phyloP scores from a whole-genome alignment of 2,888 invertebrate species.

The Seladonia tumulorum region DNA sequence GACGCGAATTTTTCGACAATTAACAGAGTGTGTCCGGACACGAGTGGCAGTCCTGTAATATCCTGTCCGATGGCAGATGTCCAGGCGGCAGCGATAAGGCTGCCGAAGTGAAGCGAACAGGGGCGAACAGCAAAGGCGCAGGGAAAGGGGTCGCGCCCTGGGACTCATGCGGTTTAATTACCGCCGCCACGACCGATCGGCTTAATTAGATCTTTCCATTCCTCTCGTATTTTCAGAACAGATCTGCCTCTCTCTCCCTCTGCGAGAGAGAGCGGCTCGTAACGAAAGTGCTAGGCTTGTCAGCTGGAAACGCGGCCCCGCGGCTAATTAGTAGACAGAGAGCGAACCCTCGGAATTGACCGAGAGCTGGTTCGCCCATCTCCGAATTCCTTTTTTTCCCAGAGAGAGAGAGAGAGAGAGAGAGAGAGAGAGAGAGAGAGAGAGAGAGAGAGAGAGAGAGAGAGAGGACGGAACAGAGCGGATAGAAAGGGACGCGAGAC shows the following conservation, averaged over 20 bases:
- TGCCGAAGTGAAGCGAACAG: slow-evolving; percentile 18
- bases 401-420: neutral
- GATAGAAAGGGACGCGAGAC: neutral
- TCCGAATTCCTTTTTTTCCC: neutral
- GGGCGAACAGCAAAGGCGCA: neutral
- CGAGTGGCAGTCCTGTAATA: neutral
- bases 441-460: neutral
- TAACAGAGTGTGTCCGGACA: neutral
- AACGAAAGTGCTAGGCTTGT: slow-evolving; percentile 40
- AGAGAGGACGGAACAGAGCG: neutral
- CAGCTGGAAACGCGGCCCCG: slow-evolving; percentile 5
- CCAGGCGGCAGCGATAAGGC: slow-evolving; percentile 43
- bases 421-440: neutral
- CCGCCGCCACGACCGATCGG: slow-evolving; percentile 49
- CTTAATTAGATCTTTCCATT: slow-evolving; percentile 61
- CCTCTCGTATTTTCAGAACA: slow-evolving; percentile 17
- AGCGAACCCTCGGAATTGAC: slow-evolving; percentile 36
- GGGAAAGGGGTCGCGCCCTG: slow-evolving; percentile 39
- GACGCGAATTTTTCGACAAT: neutral
- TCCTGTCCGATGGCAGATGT: slow-evolving; percentile 25
- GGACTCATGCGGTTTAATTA: slow-evolving; percentile 64
- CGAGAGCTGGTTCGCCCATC: slow-evolving; percentile 7
- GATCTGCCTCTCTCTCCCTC: neutral
- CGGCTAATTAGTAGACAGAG: slow-evolving; percentile 58
- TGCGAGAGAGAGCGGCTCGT: slow-evolving; percentile 27